Percentiles rank a stretch among this genome's conserved stretches.
Conservation (phyloP, 2,797 vertebrate species). For the Uromys caudimaculatus region DNA sequence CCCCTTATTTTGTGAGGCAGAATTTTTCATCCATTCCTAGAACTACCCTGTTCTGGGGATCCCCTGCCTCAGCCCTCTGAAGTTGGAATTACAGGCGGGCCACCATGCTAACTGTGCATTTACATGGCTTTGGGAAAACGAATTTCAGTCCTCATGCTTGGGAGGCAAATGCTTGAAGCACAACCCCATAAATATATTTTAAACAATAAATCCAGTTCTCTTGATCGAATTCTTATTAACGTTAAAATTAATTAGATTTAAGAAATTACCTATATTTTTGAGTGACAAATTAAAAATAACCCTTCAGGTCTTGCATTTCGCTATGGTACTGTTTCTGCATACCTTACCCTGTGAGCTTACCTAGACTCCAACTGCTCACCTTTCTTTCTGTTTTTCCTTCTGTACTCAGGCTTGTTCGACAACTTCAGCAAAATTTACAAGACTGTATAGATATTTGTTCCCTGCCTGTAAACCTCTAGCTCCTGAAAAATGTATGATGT, state of each 20-base stretch:
- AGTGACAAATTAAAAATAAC: constrained; percentile 14
- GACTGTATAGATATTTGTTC: neutral
- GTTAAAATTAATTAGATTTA: neutral
- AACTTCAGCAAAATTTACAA: neutral
- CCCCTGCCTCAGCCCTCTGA: neutral
- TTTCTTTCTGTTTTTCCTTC: neutral
- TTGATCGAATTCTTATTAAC: neutral
- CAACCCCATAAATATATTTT: neutral
- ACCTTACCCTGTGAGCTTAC: neutral
- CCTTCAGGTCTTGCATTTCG: neutral
- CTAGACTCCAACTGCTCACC: neutral
- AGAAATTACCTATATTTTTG: neutral
- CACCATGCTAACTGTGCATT: too few relatives aligned
- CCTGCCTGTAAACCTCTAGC: neutral
- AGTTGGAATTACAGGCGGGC: too few relatives aligned
- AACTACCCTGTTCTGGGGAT: too few relatives aligned
- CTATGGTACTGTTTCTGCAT: neutral
- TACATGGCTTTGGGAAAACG: too few relatives aligned
- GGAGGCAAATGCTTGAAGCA: neutral
- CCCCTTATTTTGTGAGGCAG: neutral
- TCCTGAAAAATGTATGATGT: constrained; percentile 54
- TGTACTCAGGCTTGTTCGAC: neutral
- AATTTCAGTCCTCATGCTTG: too few relatives aligned
- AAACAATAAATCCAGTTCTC: neutral
- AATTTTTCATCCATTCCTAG: neutral